These are phyloP conservation scores for Aphis craccivora DNA, from an alignment of 1,140 invertebrate species.

Conservation along the genomic window DNA sequence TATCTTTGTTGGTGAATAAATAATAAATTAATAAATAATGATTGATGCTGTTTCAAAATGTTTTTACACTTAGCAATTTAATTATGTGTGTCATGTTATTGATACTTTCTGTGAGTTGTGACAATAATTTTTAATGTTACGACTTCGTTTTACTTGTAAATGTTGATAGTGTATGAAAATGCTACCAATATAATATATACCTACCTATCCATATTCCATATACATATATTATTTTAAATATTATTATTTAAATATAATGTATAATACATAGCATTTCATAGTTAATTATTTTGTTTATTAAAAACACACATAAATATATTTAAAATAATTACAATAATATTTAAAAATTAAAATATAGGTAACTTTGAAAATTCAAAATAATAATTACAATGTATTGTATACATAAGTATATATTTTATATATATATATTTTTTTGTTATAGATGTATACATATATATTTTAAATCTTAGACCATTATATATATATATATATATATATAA, in stretches of 20 bases:
- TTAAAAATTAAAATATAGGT: slow-evolving; percentile 31
- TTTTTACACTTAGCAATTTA: too few relatives aligned
- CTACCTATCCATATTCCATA: too few relatives aligned
- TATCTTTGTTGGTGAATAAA: too few relatives aligned
- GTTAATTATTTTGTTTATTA: slow-evolving; percentile 10
- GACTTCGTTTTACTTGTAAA: background rate
- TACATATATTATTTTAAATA: background rate
- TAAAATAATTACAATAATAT: slow-evolving; percentile 25
- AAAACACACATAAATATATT: slow-evolving; percentile 11
- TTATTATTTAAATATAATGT: background rate
- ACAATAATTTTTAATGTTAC: background rate
- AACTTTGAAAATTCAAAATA: slow-evolving; percentile 10
- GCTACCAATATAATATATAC: background rate
- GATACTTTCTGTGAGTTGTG: too few relatives aligned
- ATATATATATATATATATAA: too few relatives aligned
- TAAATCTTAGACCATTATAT: background rate
- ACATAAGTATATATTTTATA: background rate
- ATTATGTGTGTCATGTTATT: too few relatives aligned
- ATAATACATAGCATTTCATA: background rate
- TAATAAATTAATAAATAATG: too few relatives aligned
- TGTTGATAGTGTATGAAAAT: background rate
- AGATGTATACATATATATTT: background rate
- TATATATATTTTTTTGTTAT: background rate
- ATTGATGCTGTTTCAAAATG: too few relatives aligned
- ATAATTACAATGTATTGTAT: background rate